A percentile compares a stretch with the other conserved stretches of the same genome.
These are phyloP conservation scores for Leptonema lineaticorne DNA, from an alignment of 1,140 invertebrate species.

Conservation along the genomic window DNA sequence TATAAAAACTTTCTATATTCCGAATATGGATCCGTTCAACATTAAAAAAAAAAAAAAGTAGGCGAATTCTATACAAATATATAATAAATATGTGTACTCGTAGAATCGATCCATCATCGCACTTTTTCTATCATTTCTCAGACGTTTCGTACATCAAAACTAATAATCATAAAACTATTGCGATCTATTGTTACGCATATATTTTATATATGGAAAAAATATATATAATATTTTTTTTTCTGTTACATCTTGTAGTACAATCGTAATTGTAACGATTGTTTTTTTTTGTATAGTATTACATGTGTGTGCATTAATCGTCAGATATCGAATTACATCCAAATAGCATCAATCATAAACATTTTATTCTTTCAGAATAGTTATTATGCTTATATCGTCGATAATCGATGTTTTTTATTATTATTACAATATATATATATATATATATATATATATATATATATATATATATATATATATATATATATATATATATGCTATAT, in stretches of 20 bases:
- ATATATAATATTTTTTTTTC: neutral
- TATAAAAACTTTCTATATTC: slow-evolving; percentile 12
- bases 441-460: too few species aligned
- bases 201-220: neutral
- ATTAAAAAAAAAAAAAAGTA: neutral
- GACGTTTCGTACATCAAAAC: neutral
- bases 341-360: too few species aligned
- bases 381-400: too few species aligned
- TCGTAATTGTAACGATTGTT: neutral
- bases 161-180: neutral
- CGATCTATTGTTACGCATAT: slow-evolving; percentile 5
- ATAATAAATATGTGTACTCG: neutral
- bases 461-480: too few species aligned
- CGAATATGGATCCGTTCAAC: neutral
- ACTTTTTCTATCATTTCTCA: neutral
- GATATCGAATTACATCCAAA: too few species aligned
- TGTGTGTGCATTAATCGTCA: too few species aligned
- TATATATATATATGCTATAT: too few species aligned
- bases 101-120: slow-evolving; percentile 6
- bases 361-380: too few species aligned
- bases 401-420: too few species aligned
- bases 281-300: too few species aligned
- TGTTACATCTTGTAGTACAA: too few species aligned
- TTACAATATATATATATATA: too few species aligned
- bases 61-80: neutral